A percentile compares a stretch with the other conserved stretches of the same genome.
These are phyloP conservation scores for Heterodera filipjevi DNA, from an alignment of 2,888 invertebrate genomes.

Conservation along the genomic window DNA sequence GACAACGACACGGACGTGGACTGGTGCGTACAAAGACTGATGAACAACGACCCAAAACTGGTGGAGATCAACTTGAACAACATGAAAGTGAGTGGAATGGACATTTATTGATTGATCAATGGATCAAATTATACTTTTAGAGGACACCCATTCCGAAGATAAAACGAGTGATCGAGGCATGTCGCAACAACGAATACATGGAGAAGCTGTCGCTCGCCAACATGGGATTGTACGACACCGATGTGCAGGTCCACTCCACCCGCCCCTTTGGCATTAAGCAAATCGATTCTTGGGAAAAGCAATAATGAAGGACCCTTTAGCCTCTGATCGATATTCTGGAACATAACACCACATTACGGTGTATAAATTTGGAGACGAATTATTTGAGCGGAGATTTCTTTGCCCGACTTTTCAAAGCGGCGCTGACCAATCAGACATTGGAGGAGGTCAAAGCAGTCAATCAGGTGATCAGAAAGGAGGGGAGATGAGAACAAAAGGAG, in stretches of 20 bases:
- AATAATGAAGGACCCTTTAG: constrained; percentile 61
- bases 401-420: constrained; percentile 80
- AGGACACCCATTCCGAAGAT: constrained; percentile 68
- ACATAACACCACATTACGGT: constrained; percentile 66
- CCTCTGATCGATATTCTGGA: constrained; percentile 72
- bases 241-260: constrained; percentile 69
- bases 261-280: background rate
- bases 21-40: constrained; percentile 68
- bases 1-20: constrained; percentile 95
- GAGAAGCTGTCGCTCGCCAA: constrained; percentile 90
- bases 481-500: background rate
- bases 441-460: constrained; percentile 95
- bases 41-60: constrained; percentile 78
- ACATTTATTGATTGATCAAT: background rate
- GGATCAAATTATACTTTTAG: constrained; percentile 42
- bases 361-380: constrained; percentile 76
- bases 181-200: constrained; percentile 87
- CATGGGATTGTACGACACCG: constrained; percentile 87
- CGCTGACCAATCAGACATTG: constrained; percentile 82
- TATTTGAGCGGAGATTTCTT: constrained; percentile 71
- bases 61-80: constrained; percentile 98
- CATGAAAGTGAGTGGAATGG: constrained; percentile 80
- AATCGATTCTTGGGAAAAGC: background rate
- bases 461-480: constrained; percentile 71
- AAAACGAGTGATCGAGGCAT: constrained; percentile 82